Evolutionary conservation across 1,140 invertebrate genomes (phyloP).

Genomic region (Drosophila murphyi): DNA sequence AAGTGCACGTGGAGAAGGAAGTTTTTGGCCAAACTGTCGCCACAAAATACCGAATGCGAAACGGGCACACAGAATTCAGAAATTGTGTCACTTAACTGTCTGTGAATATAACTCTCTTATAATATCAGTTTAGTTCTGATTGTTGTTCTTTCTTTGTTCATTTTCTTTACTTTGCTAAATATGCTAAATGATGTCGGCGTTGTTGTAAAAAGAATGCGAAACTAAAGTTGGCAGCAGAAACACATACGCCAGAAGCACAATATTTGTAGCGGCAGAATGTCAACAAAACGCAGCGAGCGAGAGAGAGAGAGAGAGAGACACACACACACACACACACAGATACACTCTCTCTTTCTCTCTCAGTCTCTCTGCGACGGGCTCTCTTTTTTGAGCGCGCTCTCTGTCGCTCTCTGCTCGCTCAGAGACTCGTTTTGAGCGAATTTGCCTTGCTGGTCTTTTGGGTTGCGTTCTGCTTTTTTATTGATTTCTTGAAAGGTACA

Average conservation of each 20-base stretch:
- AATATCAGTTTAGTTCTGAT: constrained; percentile 16
- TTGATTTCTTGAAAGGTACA: constrained; percentile 84
- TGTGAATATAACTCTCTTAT: constrained; percentile 43
- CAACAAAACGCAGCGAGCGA: constrained; percentile 66
- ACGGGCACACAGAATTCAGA: constrained; percentile 17
- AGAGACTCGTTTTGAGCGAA: constrained; percentile 76
- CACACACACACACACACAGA: too few relatives aligned
- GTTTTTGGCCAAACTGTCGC: neutral
- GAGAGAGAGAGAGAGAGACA: neutral
- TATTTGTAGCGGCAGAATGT: constrained; percentile 56
- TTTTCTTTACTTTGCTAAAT: constrained; percentile 46
- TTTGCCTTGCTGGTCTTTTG: constrained; percentile 60
- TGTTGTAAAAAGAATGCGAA: constrained; percentile 3
- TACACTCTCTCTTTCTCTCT: constrained; percentile 15
- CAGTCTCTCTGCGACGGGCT: neutral
- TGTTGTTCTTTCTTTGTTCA: constrained; percentile 8
- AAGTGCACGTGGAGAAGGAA: constrained; percentile 36
- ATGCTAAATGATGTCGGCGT: constrained; percentile 68
- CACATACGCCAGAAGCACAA: constrained; percentile 4
- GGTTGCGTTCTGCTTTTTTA: constrained; percentile 71
- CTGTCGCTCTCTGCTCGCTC: constrained; percentile 18
- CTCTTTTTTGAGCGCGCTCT: constrained; percentile 4
- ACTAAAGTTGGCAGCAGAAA: constrained; percentile 15
- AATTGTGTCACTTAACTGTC: constrained; percentile 81
- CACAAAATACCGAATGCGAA: neutral